phyloP scores from a whole-genome alignment of 1,140 invertebrate genomes.

The Agrypnia vestita region DNA sequence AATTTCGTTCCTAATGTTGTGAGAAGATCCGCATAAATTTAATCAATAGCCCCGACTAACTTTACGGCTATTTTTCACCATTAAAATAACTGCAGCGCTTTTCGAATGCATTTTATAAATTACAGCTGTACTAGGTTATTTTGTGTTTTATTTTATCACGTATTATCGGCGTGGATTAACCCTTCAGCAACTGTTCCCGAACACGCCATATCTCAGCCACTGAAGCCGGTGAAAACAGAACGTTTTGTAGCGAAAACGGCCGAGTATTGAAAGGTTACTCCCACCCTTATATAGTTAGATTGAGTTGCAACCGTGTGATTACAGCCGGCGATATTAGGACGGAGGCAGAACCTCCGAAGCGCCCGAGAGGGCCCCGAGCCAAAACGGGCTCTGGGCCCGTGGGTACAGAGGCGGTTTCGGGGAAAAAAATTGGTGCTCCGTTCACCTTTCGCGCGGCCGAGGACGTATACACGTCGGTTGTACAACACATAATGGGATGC shows the following conservation, averaged over 20 bases:
- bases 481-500: slow-evolving; percentile 57
- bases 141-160: neutral
- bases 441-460: neutral
- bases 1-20: no score
- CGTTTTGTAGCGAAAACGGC: neutral
- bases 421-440: neutral
- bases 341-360: neutral
- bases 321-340: slow-evolving; percentile 10
- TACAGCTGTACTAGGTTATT: neutral
- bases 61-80: no score
- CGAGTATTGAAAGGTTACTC: slow-evolving; percentile 52
- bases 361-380: neutral
- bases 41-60: no score
- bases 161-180: neutral
- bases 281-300: slow-evolving; percentile 44
- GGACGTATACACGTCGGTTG: slow-evolving; percentile 20
- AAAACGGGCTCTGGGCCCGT: slow-evolving; percentile 2
- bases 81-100: no score
- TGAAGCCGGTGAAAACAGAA: slow-evolving; percentile 10
- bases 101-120: neutral
- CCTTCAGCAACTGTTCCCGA: slow-evolving; percentile 1
- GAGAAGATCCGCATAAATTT: no score
- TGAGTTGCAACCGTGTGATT: slow-evolving; percentile 58
- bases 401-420: neutral
- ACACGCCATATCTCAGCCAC: neutral